Evolutionary conservation across 2,797 vertebrate species (phyloP), one percentile per base, ranked within the genome.

Genomic region (Diplodus puntazzo): DNA sequence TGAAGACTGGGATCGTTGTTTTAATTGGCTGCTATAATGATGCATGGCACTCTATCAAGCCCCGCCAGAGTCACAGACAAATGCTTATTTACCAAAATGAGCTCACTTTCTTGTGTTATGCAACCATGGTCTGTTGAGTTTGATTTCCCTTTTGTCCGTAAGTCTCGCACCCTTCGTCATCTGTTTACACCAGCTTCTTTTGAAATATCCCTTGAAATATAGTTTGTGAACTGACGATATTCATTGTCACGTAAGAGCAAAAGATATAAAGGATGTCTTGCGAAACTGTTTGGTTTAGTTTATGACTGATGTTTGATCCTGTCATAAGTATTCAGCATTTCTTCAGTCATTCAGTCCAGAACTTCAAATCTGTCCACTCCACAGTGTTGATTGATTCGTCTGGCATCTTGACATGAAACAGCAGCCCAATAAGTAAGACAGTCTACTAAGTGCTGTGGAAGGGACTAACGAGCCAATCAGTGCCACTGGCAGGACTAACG

Each of bases 41-140:
- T 81, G 69, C 61, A 49, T 73, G 75, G 75, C 59, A n/a, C 63
- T 75, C 14, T 42, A n/a, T 82, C 66, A 73, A 67, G 42, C 34
- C 54, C 65, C 43, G 4, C n/a, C 43, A 76, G 77, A 81, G 60
- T 73, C 50, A 53, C 65, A 76, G 64, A 87, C 30, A 64, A 88
- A 73, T 34, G 49, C 62, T 75, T 75, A 73, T 88, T 89, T 64
- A 82, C 78, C 67, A 20, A 85, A 86, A 69, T 76, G 71, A 84
- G 66, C 70, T 84, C 61, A 87, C 50, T 82, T 89, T 81, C 30
- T 61, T 25, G 27, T 48, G 64, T 88, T 90, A 80, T 71, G 60
- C 34, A 87, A 67, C 81, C 60, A 43, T 58, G 30, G 42, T 73
- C 73, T 74, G 69, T 77, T 62, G 61, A 27, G 58, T 61, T 82